Evolutionary conservation across 1,140 invertebrate species (phyloP), one percentile per base, ranked within the genome.

Genomic region (Hirudo medicinalis): DNA sequence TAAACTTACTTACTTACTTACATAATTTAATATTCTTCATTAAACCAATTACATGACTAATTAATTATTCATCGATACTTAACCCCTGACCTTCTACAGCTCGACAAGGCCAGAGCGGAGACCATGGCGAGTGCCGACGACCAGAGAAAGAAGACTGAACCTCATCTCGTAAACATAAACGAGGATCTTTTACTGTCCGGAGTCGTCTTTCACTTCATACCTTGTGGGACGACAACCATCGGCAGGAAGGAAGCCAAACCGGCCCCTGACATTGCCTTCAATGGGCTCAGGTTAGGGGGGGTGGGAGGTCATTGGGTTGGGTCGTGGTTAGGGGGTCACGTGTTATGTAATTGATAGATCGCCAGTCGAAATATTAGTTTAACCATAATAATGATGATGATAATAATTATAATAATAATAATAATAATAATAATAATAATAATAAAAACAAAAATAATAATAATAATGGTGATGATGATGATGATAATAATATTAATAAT

Each of bases 151-250:
- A 78, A 77, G 29, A 76, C 78, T 13, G 22, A 53, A 19, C 76
- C 79, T 43, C 78, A 82, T 71, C 72, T 83, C 20, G 73, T 80
- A 54, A 83, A 83, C 73, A 74, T 83, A 11, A 83, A 83, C 73
- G 82, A 83, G 73, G 82, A 83, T 73, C 81, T 81, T 3, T 79
- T 83, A 77, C 75, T 83, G 60, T 81, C 82, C 25, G 79, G 80
- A 8, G 80, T 82, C 11, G 77, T 83, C 13, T 80, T 76, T 72
- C 80, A 82, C 70, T 82, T 80, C 72, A 67, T 82, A 20, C 73
- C 78, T 19, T 71, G 74, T 27, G 76, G 77, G 22, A 75, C 77
- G 40, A 79, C 77, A 32, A 79, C 75, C 29, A 74, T 83, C 40
- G 82, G 82, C n/a, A 76, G 80, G 43, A 80, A 80, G 67, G 79